Evolutionary conservation across 1,140 invertebrate species (phyloP).

Genomic region (Macrosteles quadrilineatus): DNA sequence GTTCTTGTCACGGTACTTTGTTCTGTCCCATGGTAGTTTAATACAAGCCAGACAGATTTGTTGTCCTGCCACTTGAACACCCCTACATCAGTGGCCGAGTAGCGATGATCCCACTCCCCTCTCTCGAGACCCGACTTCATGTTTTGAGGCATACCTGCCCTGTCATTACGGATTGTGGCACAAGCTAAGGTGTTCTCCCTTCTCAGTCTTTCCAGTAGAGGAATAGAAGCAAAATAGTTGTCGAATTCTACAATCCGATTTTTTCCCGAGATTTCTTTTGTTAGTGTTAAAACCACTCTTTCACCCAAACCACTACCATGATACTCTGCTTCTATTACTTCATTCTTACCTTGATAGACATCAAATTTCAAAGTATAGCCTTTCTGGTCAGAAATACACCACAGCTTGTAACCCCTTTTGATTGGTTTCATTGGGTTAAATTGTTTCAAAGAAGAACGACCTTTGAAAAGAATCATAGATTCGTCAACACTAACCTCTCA

Average conservation of each 20-base stretch:
- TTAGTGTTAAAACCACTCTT: too few species aligned
- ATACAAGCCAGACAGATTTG: constrained; percentile 27
- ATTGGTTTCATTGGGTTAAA: constrained; percentile 47
- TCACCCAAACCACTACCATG: too few species aligned
- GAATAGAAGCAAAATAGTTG: too few species aligned
- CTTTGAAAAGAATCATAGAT: constrained; percentile 40
- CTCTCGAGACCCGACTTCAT: too few species aligned
- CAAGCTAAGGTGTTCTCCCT: too few species aligned
- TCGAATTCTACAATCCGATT: too few species aligned
- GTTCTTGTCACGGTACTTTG: constrained; percentile 34
- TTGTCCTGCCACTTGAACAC: constrained; percentile 32
- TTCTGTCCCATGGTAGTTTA: constrained; percentile 33
- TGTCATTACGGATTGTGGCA: too few species aligned
- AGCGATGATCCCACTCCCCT: too few species aligned
- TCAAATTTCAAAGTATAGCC: constrained; percentile 42
- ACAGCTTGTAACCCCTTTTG: constrained; percentile 48
- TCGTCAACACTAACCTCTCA: constrained; percentile 29
- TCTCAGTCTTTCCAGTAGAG: too few species aligned
- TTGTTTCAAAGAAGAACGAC: constrained; percentile 43
- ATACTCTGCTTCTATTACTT: too few species aligned
- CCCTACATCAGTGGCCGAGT: constrained; percentile 5
- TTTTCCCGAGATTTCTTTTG: too few species aligned
- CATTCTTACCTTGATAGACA: constrained; percentile 43
- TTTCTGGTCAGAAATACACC: constrained; percentile 40
- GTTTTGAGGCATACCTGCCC: too few species aligned